Conservation (phyloP, 2,888 invertebrate genomes). For the Quadroppia sp. region DNA sequence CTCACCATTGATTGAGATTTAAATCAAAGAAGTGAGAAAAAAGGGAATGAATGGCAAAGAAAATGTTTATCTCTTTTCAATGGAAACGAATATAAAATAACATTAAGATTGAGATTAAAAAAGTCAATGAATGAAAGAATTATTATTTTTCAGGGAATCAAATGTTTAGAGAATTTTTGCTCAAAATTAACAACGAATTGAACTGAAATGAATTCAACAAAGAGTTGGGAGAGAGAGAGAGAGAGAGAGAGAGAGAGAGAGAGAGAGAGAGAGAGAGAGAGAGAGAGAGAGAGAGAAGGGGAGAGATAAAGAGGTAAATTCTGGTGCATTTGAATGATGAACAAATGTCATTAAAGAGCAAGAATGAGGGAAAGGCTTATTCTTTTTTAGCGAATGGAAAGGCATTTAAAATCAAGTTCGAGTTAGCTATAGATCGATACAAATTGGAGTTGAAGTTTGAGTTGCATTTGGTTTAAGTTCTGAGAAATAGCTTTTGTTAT, state of each 20-base stretch:
- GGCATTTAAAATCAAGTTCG: conserved; percentile 29
- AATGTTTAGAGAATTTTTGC: conserved; percentile 39
- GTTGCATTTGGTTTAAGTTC: neutral
- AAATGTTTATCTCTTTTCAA: no score
- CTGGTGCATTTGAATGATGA: conserved; percentile 25
- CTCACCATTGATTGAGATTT: no score
- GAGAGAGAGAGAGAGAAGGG: neutral
- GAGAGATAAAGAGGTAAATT: neutral
- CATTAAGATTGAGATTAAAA: no score
- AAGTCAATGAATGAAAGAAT: neutral
- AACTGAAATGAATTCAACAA: neutral
- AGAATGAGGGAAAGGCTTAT: neutral
- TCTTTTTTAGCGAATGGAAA: conserved; percentile 1
- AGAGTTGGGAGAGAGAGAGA: conserved; percentile 23
- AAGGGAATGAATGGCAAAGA: no score
- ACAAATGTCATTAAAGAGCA: conserved; percentile 28
- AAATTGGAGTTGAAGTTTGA: conserved; percentile 42
- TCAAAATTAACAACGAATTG: conserved; percentile 40
- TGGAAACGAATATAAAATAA: no score
- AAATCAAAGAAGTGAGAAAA: no score
- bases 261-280: conserved; percentile 35
- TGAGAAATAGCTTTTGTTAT: conserved; percentile 37
- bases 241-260: conserved; percentile 19
- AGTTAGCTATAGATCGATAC: conserved; percentile 44
- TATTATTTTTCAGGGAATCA: neutral